A percentile compares a stretch with the other conserved stretches of the same genome.
Evolutionary conservation across 2,113 vertebrate genomes (phyloP).

Genomic region (Syngnathoides biaculeatus): DNA sequence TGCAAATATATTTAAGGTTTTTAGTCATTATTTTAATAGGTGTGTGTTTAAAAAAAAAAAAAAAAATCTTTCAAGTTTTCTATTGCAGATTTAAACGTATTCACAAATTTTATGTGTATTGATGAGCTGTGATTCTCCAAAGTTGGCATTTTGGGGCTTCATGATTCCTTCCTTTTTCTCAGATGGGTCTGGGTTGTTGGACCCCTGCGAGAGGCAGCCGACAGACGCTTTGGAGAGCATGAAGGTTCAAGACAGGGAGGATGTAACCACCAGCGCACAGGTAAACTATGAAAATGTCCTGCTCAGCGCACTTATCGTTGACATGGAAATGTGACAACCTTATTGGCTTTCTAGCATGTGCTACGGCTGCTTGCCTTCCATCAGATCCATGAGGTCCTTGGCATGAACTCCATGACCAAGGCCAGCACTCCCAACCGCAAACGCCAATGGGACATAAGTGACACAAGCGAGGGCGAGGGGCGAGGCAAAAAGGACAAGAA

Average conservation of each 20-base stretch:
- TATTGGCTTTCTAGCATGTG: constrained; percentile 58
- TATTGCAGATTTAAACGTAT: too few species aligned
- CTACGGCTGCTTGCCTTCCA: constrained; percentile 76
- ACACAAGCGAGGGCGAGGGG: constrained; percentile 54
- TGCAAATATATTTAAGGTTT: too few species aligned
- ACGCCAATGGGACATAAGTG: constrained; percentile 53
- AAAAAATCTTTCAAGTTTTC: too few species aligned
- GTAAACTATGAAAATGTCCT: constrained; percentile 37
- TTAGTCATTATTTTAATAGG: too few species aligned
- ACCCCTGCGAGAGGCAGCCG: constrained; percentile 78
- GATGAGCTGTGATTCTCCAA: not conserved
- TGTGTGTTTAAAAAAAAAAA: too few species aligned
- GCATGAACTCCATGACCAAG: constrained; percentile 70
- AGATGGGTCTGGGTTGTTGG: constrained; percentile 80
- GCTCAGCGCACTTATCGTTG: not conserved
- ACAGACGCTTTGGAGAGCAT: constrained; percentile 66
- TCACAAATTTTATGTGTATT: not conserved
- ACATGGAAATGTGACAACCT: not conserved
- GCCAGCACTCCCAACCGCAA: constrained; percentile 69
- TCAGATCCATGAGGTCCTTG: constrained; percentile 74
- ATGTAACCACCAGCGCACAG: constrained; percentile 77
- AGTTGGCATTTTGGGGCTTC: not conserved
- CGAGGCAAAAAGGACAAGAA: constrained; percentile 70
- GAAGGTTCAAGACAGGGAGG: constrained; percentile 73
- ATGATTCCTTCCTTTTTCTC: constrained; percentile 3